Percentiles rank a stretch among this genome's conserved stretches.
phyloP scores from a whole-genome alignment of 1,140 invertebrate genomes.

The Bombus ignitus region DNA sequence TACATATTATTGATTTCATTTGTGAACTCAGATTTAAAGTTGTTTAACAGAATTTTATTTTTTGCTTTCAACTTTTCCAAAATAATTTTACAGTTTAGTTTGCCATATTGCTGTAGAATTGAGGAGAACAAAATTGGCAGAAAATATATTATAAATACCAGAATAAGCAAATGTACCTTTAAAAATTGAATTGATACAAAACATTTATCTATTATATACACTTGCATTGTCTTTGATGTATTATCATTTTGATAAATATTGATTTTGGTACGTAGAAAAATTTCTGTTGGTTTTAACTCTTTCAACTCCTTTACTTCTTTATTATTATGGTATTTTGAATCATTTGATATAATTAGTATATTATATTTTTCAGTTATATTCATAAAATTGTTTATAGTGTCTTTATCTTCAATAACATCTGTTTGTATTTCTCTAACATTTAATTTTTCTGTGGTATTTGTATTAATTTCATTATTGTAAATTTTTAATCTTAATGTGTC shows the following conservation, averaged over 20 bases:
- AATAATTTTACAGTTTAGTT: slow-evolving; percentile 17
- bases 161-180: slow-evolving; percentile 63
- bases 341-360: slow-evolving; percentile 15
- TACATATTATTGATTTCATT: neutral
- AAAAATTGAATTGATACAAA: slow-evolving; percentile 67
- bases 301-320: slow-evolving; percentile 5
- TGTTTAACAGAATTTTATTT: neutral
- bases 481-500: neutral
- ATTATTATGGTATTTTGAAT: slow-evolving; percentile 48
- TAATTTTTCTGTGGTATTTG: neutral
- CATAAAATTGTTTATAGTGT: neutral
- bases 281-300: slow-evolving; percentile 7
- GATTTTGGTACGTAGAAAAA: neutral
- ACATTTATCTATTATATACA: slow-evolving; percentile 59
- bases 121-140: slow-evolving; percentile 64
- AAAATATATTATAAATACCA: slow-evolving; percentile 71
- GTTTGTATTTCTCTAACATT: neutral
- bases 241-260: slow-evolving; percentile 26
- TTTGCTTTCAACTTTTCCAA: slow-evolving; percentile 8
- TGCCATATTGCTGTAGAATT: slow-evolving; percentile 59
- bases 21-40: neutral
- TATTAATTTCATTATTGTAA: neutral
- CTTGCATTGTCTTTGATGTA: neutral
- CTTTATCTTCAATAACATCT: neutral
- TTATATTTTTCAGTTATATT: neutral